Base-by-base conservation (phyloP, 1,140 invertebrate genomes). In the Intoshia linei region DNA sequence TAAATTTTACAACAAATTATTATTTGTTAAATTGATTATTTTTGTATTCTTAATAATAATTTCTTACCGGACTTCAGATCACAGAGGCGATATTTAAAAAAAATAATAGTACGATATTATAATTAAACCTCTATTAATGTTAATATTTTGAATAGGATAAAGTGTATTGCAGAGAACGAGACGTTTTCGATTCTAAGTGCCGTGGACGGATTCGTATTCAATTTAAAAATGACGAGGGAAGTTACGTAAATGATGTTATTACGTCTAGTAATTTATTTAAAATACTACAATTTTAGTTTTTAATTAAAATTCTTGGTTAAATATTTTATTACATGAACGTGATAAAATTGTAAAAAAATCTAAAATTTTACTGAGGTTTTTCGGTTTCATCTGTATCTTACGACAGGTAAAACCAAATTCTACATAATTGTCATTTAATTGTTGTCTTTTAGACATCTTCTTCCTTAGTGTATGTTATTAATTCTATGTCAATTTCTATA, bases 131-230 rank as follows among this genome's bases (percentile, higher is more conserved):
- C n/a, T n/a, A n/a, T n/a, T n/a, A n/a, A n/a, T n/a, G n/a, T n/a
- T n/a, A n/a, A n/a, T 46, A 14, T 27, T 39, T 45, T 30, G 42
- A 50, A 35, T 42, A 54, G 62, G 81, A 83, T 49, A 92, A 92
- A 61, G 60, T 76, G 4, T 83, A 92, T 52, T 68, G 72, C n/a
- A 63, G 75, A 27, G 84, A 93, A 54, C 61, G 66, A 30, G 81
- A 79, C 50, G 76, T 77, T 56, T 77, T 90, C 37, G 55, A 58
- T 59, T 53, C 70, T 6, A 52, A 70, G 13, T 69, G 67, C 44
- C 64, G 74, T 43, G 83, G 84, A 2, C 63, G 84, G 32, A 71
- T 95, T 38, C 62, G 79, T 38, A 70, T 93, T 0, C 78, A 90
- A 49, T 56, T 93, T 17, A 79, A 71, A 55, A 74, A 83, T 51